Base-by-base conservation (phyloP, 2,113 vertebrate species). In the Lichenostomus cassidix region DNA sequence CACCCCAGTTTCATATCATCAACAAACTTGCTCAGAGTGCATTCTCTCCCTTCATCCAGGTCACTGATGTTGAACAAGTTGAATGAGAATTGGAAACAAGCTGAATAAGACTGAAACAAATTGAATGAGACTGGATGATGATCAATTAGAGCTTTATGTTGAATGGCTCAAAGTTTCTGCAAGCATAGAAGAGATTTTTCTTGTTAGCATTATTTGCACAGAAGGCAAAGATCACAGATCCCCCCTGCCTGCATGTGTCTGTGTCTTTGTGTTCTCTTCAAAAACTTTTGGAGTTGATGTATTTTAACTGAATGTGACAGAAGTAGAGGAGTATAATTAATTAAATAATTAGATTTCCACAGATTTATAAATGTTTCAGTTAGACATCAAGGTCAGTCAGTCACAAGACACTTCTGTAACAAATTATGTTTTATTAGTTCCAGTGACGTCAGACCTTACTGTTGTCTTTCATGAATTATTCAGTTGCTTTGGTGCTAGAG, bases 321-420 rank as follows among this genome's bases (percentile, higher is more conserved):
- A 88, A 92, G 20, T 14, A 65, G n/a, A 93, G 44, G 41, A 74
- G 28, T 59, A 53, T 10, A 74, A 91, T 89, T 91, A 96, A 95
- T 91, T 88, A 94, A 97, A 80, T 93, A 94, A 95, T 94, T 92
- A 59, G 59, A 90, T 96, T 96, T 80, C 46, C 76, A 90, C 83
- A 58, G 79, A 77, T 92, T 53, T 89, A 55, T 73, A 29, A 83
- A 69, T 70, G 63, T 92, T 92, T 83, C 59, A 42, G 10, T 63
- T 63, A 27, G 39, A 35, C 64, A 93, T 58, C 76, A 89, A 95
- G 92, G 96, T 94, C 88, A 85, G 17, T 85, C 71, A 77, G 67
- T 83, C 82, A 88, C 9, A 77, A 53, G 67, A 28, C 35, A 25
- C 42, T 80, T 94, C 52, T 53, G 15, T 69, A 76, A 60, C 33